These are phyloP conservation scores for Pseudochirops cupreus DNA, from an alignment of 2,797 vertebrate species.

Conservation along the genomic window DNA sequence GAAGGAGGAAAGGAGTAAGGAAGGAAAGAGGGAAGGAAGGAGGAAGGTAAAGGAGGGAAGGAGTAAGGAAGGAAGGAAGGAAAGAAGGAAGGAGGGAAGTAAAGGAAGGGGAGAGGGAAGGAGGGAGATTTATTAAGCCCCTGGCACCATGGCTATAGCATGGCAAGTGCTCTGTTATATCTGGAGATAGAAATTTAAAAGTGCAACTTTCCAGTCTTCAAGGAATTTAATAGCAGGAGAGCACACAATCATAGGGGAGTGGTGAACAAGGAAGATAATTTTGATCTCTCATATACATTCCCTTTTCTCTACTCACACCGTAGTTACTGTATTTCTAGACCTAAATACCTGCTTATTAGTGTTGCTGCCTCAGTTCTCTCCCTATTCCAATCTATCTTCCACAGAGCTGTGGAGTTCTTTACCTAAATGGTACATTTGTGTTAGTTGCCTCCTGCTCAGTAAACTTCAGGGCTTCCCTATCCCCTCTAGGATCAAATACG, in stretches of 20 bases:
- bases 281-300: not conserved
- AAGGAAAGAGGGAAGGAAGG: too few species aligned
- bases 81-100: too few species aligned
- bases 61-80: too few species aligned
- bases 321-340: not conserved
- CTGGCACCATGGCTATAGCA: too few species aligned
- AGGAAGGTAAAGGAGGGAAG: too few species aligned
- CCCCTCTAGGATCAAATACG: not conserved
- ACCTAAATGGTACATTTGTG: not conserved
- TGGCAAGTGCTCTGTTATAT: not conserved
- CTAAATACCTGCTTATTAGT: not conserved
- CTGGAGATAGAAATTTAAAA: not conserved
- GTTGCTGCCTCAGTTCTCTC: not conserved
- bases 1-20: too few species aligned
- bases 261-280: not conserved
- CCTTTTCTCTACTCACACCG: not conserved
- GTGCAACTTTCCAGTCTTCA: not conserved
- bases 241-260: too few species aligned
- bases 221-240: not conserved
- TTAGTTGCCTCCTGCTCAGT: not conserved
- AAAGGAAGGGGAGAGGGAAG: too few species aligned
- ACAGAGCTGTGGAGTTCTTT: not conserved
- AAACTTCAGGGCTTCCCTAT: not conserved
- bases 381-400: not conserved
- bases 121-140: not conserved